Conservation (phyloP, 2,113 vertebrate genomes). For the Sorex fumeus region DNA sequence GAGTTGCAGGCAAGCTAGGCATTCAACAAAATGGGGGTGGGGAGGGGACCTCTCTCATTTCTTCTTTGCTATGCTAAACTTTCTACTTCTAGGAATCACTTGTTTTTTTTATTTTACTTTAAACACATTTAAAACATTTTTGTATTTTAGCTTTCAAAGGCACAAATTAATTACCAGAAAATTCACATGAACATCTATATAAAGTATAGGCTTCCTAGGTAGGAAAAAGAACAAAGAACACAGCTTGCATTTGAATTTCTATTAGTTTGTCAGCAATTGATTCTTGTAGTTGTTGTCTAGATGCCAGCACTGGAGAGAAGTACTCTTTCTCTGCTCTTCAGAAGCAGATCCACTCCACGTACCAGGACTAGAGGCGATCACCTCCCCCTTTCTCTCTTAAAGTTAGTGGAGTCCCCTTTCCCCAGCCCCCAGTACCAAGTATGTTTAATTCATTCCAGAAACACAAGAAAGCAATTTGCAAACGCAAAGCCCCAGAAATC, state of each 20-base stretch:
- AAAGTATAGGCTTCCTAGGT: slow-evolving; percentile 73
- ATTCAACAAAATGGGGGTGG: slow-evolving; percentile 93
- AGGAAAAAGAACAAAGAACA: slow-evolving; percentile 87
- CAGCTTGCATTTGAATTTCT: slow-evolving; percentile 87
- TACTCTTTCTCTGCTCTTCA: slow-evolving; percentile 41
- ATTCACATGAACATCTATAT: slow-evolving; percentile 78
- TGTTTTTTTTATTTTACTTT: slow-evolving; percentile 81
- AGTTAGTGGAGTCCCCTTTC: slow-evolving; percentile 73
- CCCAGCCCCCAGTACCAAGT: slow-evolving; percentile 79
- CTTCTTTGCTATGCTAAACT: slow-evolving; percentile 88
- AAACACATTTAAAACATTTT: slow-evolving; percentile 82
- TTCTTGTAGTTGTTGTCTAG: slow-evolving; percentile 78
- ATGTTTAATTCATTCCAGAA: slow-evolving; percentile 89
- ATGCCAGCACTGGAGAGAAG: slow-evolving; percentile 61
- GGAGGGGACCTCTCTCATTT: slow-evolving; percentile 88
- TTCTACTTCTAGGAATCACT: slow-evolving; percentile 87
- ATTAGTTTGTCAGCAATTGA: slow-evolving; percentile 82
- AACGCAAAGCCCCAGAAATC: slow-evolving; percentile 85
- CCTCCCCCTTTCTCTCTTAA: slow-evolving; percentile 6
- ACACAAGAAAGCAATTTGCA: slow-evolving; percentile 86
- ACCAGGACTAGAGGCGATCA: slow-evolving; percentile 51
- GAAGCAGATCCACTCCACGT: slow-evolving; percentile 53
- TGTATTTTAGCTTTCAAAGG: slow-evolving; percentile 87
- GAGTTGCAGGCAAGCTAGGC: slow-evolving; percentile 91
- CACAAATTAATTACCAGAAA: slow-evolving; percentile 87